Conservation (phyloP, 2,797 vertebrate species). For the Mustela erminea region DNA sequence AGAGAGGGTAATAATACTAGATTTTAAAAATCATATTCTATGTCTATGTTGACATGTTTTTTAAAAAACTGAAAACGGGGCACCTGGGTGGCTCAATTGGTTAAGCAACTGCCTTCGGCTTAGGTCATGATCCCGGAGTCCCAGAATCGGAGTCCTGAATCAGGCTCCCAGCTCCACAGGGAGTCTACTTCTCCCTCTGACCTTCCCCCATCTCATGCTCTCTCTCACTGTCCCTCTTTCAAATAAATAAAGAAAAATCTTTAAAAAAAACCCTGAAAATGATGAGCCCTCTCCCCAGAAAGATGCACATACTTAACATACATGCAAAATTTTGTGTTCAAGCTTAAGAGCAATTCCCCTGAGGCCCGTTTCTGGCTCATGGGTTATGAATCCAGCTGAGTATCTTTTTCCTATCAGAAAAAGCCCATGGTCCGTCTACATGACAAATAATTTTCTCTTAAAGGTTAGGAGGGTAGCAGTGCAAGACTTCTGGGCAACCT, state of each 20-base stretch:
- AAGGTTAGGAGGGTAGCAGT: not conserved
- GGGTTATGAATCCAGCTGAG: not conserved
- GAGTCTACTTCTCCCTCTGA: no score
- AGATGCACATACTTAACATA: not conserved
- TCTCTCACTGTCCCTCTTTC: no score
- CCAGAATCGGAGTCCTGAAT: no score
- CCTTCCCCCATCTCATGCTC: no score
- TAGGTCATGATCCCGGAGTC: no score
- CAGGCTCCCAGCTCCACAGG: no score
- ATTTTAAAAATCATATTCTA: not conserved
- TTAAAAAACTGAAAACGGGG: no score
- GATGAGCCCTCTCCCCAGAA: not conserved
- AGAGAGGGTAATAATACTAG: not conserved
- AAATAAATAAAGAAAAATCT: no score
- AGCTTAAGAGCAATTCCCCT: not conserved
- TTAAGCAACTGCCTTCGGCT: no score
- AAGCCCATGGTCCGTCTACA: not conserved
- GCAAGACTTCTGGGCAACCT: not conserved
- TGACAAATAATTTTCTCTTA: not conserved
- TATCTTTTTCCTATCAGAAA: not conserved
- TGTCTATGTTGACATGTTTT: not conserved
- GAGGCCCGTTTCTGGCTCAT: not conserved
- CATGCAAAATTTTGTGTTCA: not conserved
- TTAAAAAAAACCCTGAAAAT: not conserved
- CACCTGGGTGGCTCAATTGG: no score